Evolutionary conservation across 2,888 invertebrate species (phyloP).

Genomic region (Thysanoteuthis rhombus): DNA sequence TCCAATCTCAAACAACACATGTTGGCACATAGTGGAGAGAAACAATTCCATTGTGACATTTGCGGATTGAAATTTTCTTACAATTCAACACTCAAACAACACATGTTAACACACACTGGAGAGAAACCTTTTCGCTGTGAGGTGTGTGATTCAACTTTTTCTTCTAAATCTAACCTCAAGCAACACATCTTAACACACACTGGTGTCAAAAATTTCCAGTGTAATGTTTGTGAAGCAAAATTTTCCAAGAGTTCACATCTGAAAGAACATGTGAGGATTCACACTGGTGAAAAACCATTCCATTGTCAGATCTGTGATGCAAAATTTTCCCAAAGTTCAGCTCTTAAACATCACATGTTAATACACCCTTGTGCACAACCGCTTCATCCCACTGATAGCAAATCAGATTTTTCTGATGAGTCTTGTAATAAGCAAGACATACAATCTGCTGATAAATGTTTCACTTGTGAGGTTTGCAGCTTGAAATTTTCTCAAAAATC

Average conservation of each 20-base stretch:
- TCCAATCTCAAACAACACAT: too few species aligned
- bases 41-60: too few species aligned
- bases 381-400: background rate
- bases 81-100: background rate
- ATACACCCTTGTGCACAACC: background rate
- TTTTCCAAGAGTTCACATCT: background rate
- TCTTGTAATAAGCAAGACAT: too few species aligned
- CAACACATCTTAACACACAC: background rate
- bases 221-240: background rate
- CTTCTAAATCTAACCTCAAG: background rate
- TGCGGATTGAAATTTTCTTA: too few species aligned
- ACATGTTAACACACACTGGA: background rate
- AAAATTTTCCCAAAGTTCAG: background rate
- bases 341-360: background rate
- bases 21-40: too few species aligned
- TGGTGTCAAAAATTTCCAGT: background rate
- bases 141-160: background rate
- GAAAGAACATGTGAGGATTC: background rate
- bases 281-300: background rate
- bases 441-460: background rate
- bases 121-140: background rate
- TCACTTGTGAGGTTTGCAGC: conserved; percentile 18
- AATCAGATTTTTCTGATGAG: too few species aligned
- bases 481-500: conserved; percentile 19
- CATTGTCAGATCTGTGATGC: background rate